phyloP scores from a whole-genome alignment of 2,113 vertebrate species.

The Poeciliopsis occidentalis region DNA sequence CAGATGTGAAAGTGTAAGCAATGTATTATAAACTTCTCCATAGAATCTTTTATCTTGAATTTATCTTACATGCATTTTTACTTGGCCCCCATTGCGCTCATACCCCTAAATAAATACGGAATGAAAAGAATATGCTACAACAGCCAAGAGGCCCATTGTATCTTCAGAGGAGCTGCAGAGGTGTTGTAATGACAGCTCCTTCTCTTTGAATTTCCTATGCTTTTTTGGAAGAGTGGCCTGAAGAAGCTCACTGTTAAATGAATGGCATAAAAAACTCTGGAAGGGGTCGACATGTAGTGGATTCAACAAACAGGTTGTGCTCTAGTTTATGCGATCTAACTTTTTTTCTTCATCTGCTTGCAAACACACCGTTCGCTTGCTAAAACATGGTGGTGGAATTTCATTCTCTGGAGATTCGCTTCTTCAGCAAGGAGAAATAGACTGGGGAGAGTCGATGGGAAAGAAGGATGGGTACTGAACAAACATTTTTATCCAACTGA shows the following conservation, averaged over 20 bases:
- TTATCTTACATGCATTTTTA: neutral
- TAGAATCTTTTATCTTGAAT: conserved; percentile 41
- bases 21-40: conserved; percentile 17
- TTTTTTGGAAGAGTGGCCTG: neutral
- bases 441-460: neutral
- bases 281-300: neutral
- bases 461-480: neutral
- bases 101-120: too few relatives aligned
- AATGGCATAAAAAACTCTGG: neutral
- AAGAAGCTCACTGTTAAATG: neutral
- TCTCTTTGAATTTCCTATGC: too few relatives aligned
- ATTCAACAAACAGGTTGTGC: neutral
- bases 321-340: neutral
- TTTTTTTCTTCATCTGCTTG: neutral
- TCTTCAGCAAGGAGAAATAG: neutral
- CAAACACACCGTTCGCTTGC: neutral
- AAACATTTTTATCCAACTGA: neutral
- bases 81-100: too few relatives aligned
- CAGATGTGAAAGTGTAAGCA: conserved; percentile 18
- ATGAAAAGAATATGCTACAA: too few relatives aligned
- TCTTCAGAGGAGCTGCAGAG: too few relatives aligned
- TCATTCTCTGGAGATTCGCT: neutral
- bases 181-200: too few relatives aligned
- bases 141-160: too few relatives aligned
- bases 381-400: neutral